phyloP scores from a whole-genome alignment of 23 tunicate species.

The Pegea sp. region DNA sequence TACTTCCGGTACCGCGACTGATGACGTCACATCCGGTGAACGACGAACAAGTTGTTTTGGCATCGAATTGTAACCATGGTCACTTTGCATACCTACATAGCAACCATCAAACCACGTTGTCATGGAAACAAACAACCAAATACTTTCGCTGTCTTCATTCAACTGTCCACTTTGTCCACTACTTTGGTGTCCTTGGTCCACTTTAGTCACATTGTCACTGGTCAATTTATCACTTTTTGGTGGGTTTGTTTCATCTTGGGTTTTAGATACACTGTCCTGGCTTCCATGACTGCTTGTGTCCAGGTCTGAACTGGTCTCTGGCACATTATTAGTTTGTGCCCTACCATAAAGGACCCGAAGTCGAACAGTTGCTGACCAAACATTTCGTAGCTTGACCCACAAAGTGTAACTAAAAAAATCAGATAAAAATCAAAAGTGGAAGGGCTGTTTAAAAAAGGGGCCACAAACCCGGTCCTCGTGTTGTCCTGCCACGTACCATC shows the following conservation, averaged over 20 bases:
- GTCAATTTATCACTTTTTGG: no score
- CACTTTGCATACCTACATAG: conserved; percentile 15
- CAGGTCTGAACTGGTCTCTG: conserved; percentile 11
- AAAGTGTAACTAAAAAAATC: conserved; percentile 41
- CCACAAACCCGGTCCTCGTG: not conserved
- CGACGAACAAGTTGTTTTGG: conserved; percentile 32
- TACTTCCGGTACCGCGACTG: no score
- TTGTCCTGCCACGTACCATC: conserved; percentile 67
- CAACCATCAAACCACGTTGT: no score
- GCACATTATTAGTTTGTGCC: no score
- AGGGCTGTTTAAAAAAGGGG: not conserved
- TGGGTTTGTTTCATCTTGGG: no score
- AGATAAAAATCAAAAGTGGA: not conserved
- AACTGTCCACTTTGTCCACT: no score
- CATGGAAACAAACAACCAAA: not conserved
- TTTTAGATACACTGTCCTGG: conserved; percentile 1
- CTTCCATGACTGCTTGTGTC: conserved; percentile 7
- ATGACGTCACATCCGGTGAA: conserved; percentile 2
- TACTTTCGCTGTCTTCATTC: conserved; percentile 1
- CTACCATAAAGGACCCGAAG: conserved; percentile 12
- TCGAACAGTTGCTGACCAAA: conserved; percentile 22
- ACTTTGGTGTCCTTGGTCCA: no score
- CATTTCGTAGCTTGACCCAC: conserved; percentile 78
- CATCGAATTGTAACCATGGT: conserved; percentile 72
- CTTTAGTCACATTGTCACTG: no score